Conservation (phyloP, 2,797 vertebrate genomes). For the Salarias fasciatus region DNA sequence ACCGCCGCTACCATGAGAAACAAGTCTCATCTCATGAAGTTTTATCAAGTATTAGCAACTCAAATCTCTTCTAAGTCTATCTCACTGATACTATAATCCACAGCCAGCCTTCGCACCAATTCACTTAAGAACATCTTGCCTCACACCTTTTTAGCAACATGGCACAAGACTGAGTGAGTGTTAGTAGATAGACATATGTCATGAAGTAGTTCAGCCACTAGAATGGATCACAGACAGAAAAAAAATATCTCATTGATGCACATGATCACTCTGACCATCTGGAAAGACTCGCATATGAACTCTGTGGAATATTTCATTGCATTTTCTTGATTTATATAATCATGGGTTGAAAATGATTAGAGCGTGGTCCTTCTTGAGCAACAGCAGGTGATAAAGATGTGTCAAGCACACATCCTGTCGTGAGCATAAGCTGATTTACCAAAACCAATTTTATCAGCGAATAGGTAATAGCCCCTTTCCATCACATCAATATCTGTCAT, state of each 20-base stretch:
- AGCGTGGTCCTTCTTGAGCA: not conserved
- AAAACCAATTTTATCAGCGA: conserved; percentile 26
- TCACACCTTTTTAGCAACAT: conserved; percentile 13
- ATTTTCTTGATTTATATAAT: not conserved
- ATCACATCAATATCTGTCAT: conserved; percentile 25
- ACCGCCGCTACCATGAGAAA: conserved; percentile 6
- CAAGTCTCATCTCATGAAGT: conserved; percentile 6
- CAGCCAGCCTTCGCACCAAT: conserved; percentile 18
- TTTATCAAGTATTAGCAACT: conserved; percentile 23
- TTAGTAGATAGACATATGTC: too few relatives aligned
- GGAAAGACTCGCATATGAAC: too few relatives aligned
- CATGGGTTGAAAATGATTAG: not conserved
- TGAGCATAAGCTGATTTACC: conserved; percentile 32
- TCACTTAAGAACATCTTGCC: conserved; percentile 17
- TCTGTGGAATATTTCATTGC: not conserved
- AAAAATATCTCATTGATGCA: too few relatives aligned
- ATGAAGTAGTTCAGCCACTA: too few relatives aligned
- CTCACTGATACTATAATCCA: conserved; percentile 35
- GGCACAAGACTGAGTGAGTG: not conserved
- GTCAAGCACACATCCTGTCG: conserved; percentile 59
- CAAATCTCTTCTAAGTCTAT: conserved; percentile 31
- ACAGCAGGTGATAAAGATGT: conserved; percentile 28
- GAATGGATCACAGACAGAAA: too few relatives aligned
- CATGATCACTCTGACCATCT: too few relatives aligned
- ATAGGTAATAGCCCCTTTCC: conserved; percentile 8